These are phyloP conservation scores for Cosmorhoe ocellata DNA, from an alignment of 2,888 invertebrate species.

Conservation along the genomic window DNA sequence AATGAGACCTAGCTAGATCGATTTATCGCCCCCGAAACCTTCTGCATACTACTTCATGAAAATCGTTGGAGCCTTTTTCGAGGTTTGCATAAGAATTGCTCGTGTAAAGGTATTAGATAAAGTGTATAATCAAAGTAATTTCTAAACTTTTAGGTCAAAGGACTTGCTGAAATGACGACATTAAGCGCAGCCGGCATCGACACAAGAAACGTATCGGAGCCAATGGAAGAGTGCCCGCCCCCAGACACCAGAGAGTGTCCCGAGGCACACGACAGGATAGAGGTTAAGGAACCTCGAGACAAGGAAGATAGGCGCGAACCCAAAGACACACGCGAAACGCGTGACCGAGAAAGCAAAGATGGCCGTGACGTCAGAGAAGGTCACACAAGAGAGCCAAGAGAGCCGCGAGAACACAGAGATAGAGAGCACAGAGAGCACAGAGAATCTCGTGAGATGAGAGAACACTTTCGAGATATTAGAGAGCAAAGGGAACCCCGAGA, in stretches of 20 bases:
- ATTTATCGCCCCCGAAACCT: too few relatives aligned
- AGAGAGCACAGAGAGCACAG: slow-evolving; percentile 36
- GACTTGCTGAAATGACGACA: slow-evolving; percentile 96
- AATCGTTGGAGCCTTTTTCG: too few relatives aligned
- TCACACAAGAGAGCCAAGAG: slow-evolving; percentile 65
- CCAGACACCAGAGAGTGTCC: slow-evolving; percentile 63
- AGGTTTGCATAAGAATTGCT: too few relatives aligned
- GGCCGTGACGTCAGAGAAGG: slow-evolving; percentile 57
- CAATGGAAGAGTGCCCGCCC: slow-evolving; percentile 75
- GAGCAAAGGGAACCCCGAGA: slow-evolving; percentile 60
- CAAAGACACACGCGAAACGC: slow-evolving; percentile 60
- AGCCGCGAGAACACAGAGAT: slow-evolving; percentile 53
- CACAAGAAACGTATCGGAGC: slow-evolving; percentile 72
- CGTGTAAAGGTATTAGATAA: too few relatives aligned
- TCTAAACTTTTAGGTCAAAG: slow-evolving; percentile 84
- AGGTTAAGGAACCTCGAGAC: slow-evolving; percentile 60
- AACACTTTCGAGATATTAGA: slow-evolving; percentile 55
- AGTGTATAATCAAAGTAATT: too few relatives aligned
- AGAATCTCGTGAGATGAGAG: slow-evolving; percentile 59
- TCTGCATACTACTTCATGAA: too few relatives aligned
- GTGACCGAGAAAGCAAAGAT: slow-evolving; percentile 67
- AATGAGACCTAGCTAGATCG: too few relatives aligned
- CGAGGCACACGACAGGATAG: slow-evolving; percentile 63
- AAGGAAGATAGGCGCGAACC: slow-evolving; percentile 67
- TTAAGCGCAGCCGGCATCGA: slow-evolving; percentile 85